Evolutionary conservation across 2,888 invertebrate species (phyloP).

Genomic region (Dioctria rufipes): DNA sequence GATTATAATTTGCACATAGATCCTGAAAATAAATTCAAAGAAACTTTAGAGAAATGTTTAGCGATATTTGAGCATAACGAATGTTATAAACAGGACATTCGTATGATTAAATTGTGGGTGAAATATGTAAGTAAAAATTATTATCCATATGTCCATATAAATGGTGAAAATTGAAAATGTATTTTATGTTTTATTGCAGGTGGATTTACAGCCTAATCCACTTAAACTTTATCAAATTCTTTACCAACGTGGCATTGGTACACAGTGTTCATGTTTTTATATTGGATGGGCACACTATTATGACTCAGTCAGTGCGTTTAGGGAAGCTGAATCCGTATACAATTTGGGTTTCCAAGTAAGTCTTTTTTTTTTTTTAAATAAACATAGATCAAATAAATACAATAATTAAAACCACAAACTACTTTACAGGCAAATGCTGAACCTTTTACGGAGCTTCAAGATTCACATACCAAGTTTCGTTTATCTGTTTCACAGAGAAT

Average conservation of each 20-base stretch:
- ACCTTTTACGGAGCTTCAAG: slow-evolving; percentile 82
- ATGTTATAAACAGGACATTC: slow-evolving; percentile 87
- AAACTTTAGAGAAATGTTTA: slow-evolving; percentile 88
- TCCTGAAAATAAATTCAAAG: slow-evolving; percentile 93
- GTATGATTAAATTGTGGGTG: slow-evolving; percentile 91
- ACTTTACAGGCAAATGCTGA: slow-evolving; percentile 78
- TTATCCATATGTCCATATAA: neutral
- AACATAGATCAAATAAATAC: neutral
- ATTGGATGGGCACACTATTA: slow-evolving; percentile 91
- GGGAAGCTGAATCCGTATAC: slow-evolving; percentile 88
- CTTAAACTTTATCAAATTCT: slow-evolving; percentile 87
- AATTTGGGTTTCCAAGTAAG: slow-evolving; percentile 79
- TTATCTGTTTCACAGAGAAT: slow-evolving; percentile 79
- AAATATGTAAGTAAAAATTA: slow-evolving; percentile 85
- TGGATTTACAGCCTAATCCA: slow-evolving; percentile 84
- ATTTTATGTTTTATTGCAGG: slow-evolving; percentile 70
- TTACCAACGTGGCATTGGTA: slow-evolving; percentile 85
- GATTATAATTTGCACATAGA: slow-evolving; percentile 83
- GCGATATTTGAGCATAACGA: slow-evolving; percentile 85
- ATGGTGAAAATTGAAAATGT: neutral
- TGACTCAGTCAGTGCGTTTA: slow-evolving; percentile 85
- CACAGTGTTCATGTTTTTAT: slow-evolving; percentile 87
- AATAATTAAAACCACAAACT: slow-evolving; percentile 71
- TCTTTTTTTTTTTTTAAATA: neutral
- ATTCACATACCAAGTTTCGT: slow-evolving; percentile 84